Evolutionary conservation across 30 jellyfish, hydroid and myxozoan species (phyloP).

Genomic region (Mastigias papua): DNA sequence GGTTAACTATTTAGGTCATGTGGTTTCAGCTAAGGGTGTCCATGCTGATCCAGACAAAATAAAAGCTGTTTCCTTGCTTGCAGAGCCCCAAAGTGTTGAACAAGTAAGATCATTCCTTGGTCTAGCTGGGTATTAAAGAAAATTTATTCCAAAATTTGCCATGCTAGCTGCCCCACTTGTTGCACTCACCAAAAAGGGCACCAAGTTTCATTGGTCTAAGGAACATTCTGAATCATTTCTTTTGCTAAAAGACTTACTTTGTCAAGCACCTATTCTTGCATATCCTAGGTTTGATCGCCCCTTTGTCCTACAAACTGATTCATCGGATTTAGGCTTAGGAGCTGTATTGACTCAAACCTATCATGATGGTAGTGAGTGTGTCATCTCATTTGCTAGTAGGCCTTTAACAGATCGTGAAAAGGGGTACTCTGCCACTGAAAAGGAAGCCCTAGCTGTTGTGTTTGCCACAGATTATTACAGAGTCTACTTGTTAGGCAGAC

Average conservation of each 20-base stretch:
- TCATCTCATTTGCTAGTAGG: slow-evolving; percentile 43
- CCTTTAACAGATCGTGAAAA: slow-evolving; percentile 45
- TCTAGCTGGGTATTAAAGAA: slow-evolving; percentile 45
- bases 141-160: slow-evolving; percentile 55
- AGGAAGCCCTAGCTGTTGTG: slow-evolving; percentile 73
- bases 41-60: slow-evolving; percentile 50
- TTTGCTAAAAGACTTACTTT: slow-evolving; percentile 10
- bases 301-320: slow-evolving; percentile 53
- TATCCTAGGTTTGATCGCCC: slow-evolving; percentile 36
- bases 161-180: slow-evolving; percentile 16
- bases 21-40: slow-evolving; percentile 38
- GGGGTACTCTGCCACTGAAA: slow-evolving; percentile 57
- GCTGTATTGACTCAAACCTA: slow-evolving; percentile 55
- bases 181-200: slow-evolving; percentile 19
- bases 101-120: slow-evolving; percentile 59
- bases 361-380: slow-evolving; percentile 22
- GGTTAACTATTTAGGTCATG: slow-evolving; percentile 50
- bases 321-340: slow-evolving; percentile 65
- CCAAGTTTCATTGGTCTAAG: neutral
- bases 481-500: slow-evolving; percentile 37
- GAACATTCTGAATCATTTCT: slow-evolving; percentile 11
- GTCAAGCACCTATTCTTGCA: slow-evolving; percentile 41
- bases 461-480: slow-evolving; percentile 48
- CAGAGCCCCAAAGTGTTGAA: slow-evolving; percentile 23
- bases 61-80: slow-evolving; percentile 30